Evolutionary conservation across 2,113 vertebrate genomes (phyloP).

Genomic region (Phrynocephalus versicolor): DNA sequence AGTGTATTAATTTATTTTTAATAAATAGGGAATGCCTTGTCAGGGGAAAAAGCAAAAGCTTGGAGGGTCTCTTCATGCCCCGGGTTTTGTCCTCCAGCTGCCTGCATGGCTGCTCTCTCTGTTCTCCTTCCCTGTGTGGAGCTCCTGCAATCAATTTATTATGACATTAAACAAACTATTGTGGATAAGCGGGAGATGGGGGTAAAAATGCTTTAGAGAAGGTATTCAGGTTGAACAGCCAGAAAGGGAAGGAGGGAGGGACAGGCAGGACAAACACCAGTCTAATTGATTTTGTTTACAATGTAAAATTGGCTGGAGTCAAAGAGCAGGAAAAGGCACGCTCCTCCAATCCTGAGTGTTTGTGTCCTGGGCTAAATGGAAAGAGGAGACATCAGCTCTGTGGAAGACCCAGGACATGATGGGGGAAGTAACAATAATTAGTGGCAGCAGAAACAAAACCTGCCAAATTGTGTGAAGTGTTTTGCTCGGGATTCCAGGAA

Average conservation of each 20-base stretch:
- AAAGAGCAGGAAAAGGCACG: conserved; percentile 70
- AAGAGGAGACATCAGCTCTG: conserved; percentile 40
- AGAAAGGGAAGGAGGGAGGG: conserved; percentile 44
- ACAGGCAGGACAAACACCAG: conserved; percentile 63
- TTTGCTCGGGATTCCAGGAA: conserved; percentile 80
- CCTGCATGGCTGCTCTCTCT: conserved; percentile 55
- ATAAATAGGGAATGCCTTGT: conserved; percentile 60
- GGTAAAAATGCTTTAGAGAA: conserved; percentile 71
- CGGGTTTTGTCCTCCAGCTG: conserved; percentile 71
- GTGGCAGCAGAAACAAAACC: conserved; percentile 83
- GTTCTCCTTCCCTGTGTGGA: conserved; percentile 67
- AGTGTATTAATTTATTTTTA: conserved; percentile 73
- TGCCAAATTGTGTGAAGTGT: conserved; percentile 77
- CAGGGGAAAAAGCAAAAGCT: conserved; percentile 60
- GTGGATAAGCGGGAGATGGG: conserved; percentile 59
- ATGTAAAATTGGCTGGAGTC: conserved; percentile 68
- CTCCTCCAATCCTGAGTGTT: conserved; percentile 65
- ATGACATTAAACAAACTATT: conserved; percentile 70
- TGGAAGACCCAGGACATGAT: conserved; percentile 68
- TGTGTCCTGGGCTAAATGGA: conserved; percentile 68
- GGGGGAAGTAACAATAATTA: conserved; percentile 79
- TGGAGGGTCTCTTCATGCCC: conserved; percentile 71
- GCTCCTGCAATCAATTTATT: conserved; percentile 70
- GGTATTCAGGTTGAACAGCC: conserved; percentile 73
- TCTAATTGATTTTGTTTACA: conserved; percentile 79